Conservation (phyloP, 2,888 invertebrate genomes). For the Drosophila robusta region DNA sequence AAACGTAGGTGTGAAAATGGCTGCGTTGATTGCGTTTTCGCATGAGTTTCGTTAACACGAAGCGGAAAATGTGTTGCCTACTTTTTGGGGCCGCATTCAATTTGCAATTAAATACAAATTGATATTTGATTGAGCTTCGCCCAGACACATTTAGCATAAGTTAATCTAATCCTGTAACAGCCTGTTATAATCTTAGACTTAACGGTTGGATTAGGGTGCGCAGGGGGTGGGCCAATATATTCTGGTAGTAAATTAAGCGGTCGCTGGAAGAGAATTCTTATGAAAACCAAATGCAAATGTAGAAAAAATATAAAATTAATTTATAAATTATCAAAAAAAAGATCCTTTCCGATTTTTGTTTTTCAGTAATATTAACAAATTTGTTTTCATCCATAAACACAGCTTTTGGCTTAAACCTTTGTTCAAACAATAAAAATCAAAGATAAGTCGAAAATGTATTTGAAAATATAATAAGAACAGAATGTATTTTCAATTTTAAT, state of each 20-base stretch:
- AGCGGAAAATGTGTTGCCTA: slow-evolving; percentile 54
- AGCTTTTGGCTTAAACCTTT: too few relatives aligned
- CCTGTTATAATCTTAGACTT: neutral
- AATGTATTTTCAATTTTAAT: too few relatives aligned
- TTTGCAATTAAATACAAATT: slow-evolving; percentile 58
- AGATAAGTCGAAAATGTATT: too few relatives aligned
- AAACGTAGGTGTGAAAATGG: slow-evolving; percentile 72
- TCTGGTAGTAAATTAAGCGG: neutral
- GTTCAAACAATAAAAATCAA: too few relatives aligned
- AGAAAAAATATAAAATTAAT: too few relatives aligned
- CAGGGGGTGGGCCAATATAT: neutral
- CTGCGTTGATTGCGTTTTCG: slow-evolving; percentile 69
- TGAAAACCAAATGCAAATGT: too few relatives aligned
- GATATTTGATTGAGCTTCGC: slow-evolving; percentile 52
- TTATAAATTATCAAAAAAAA: too few relatives aligned
- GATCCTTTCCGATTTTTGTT: too few relatives aligned
- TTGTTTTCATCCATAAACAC: too few relatives aligned
- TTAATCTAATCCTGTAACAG: slow-evolving; percentile 15
- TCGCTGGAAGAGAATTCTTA: neutral
- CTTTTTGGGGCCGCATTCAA: slow-evolving; percentile 50
- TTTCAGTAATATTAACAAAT: too few relatives aligned
- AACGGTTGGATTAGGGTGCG: neutral
- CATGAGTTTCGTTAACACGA: slow-evolving; percentile 52
- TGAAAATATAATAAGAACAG: too few relatives aligned
- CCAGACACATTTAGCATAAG: slow-evolving; percentile 18